Base-by-base conservation (phyloP, 2,888 invertebrate species). In the Melanchra persicariae region DNA sequence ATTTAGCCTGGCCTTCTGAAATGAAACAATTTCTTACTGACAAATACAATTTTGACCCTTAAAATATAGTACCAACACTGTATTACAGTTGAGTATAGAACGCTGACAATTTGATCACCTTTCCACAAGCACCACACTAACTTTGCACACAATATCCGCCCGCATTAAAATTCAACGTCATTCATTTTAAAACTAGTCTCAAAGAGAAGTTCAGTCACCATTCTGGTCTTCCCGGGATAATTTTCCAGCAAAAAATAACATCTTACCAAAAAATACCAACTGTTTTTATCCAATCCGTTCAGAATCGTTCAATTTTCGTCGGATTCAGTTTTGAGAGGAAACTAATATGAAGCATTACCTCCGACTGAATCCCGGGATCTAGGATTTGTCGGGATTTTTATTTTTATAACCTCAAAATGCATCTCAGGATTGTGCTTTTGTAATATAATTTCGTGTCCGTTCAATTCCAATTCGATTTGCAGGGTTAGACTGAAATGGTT, bases 271-370 rank as follows among this genome's bases (percentile, higher is more conserved):
- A 77, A 74, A 69, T 19, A 61, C 12, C 47, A 37, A 45, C 63
- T 76, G 80, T 79, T 84, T 85, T 79, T 79, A 51, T 71, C 68
- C 75, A 82, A 87, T 81, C 75, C 72, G 59, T 66, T 73, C 67
- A 55, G 74, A 40, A 84, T 85, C 81, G 85, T 86, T 81, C 86
- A 86, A 88, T 88, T 87, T 84, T 82, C 85, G 81, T 75, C 64
- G 57, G 85, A 84, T 82, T 80, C 79, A 77, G 75, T 81, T 84
- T 78, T 71, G 71, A 74, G 70, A 73, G 79, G 67, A 81, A 86
- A 82, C 85, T 87, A 85, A 87, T 87, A 87, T 87, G 86, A 84
- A 76, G 84, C 79, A 87, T 87, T 84, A 87, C 79, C 69, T 76
- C 65, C 61, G 70, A 74, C 70, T 70, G 65, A 74, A 77, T 64